Percentiles rank a stretch among this genome's conserved stretches.
phyloP scores from a whole-genome alignment of 1,140 invertebrate species.

The Adelges cooleyi region DNA sequence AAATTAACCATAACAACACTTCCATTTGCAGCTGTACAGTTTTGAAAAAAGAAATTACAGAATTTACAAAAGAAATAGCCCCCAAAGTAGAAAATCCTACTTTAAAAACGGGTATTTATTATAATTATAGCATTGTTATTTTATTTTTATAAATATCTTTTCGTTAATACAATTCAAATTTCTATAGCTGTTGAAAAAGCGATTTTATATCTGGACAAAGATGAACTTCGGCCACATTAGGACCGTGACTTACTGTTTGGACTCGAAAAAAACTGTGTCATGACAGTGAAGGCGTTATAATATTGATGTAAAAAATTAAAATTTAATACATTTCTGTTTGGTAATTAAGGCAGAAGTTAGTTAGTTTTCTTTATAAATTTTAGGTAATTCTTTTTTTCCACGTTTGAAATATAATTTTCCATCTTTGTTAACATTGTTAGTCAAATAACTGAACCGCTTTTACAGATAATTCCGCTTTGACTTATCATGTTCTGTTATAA shows the following conservation, averaged over 20 bases:
- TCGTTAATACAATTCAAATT: too few relatives aligned
- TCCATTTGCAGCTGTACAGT: conserved; percentile 69
- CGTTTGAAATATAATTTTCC: too few relatives aligned
- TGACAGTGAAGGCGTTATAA: conserved; percentile 47
- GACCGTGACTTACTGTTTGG: conserved; percentile 75
- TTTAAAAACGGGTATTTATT: conserved; percentile 45
- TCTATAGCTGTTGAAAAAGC: conserved; percentile 75
- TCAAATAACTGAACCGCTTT: too few relatives aligned
- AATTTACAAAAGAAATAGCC: conserved; percentile 72
- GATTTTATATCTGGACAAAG: conserved; percentile 71
- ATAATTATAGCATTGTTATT: background rate
- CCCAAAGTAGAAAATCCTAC: conserved; percentile 71
- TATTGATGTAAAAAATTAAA: conserved; percentile 52
- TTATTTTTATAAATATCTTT: background rate
- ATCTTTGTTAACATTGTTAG: too few relatives aligned
- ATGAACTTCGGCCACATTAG: conserved; percentile 84
- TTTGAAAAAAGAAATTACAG: conserved; percentile 80
- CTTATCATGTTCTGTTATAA: too few relatives aligned
- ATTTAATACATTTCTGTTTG: too few relatives aligned
- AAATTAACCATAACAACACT: too few relatives aligned
- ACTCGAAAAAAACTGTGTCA: conserved; percentile 43
- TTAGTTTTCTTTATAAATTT: too few relatives aligned
- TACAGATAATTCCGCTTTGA: too few relatives aligned
- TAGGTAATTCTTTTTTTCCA: too few relatives aligned
- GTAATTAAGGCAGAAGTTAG: too few relatives aligned